Evolutionary conservation across 2,888 invertebrate genomes (phyloP).

Genomic region (Parapristionchus giblindavisi): DNA sequence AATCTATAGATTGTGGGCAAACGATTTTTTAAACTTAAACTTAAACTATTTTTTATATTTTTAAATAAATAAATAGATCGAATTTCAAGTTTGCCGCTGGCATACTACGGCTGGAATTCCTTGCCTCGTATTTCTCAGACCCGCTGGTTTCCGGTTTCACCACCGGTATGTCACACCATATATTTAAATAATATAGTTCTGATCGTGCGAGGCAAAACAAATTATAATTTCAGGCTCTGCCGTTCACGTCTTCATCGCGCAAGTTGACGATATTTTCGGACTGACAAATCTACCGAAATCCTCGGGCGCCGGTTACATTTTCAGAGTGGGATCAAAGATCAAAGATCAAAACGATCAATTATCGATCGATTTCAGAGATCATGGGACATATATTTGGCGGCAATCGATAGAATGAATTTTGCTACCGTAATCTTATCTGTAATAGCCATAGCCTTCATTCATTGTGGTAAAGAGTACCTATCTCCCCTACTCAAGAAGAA

Average conservation of each 20-base stretch:
- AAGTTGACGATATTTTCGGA: slow-evolving; percentile 71
- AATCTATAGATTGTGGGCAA: background rate
- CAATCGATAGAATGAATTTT: background rate
- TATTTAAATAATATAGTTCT: background rate
- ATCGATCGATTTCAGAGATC: slow-evolving; percentile 9
- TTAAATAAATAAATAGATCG: background rate
- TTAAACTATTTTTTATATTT: too few relatives aligned
- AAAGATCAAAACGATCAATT: background rate
- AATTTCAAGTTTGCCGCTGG: slow-evolving; percentile 79
- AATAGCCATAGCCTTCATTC: slow-evolving; percentile 39
- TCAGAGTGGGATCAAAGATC: slow-evolving; percentile 51
- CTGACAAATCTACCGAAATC: slow-evolving; percentile 67
- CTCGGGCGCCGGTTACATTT: slow-evolving; percentile 71
- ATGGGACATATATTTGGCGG: slow-evolving; percentile 5
- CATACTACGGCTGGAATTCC: slow-evolving; percentile 74
- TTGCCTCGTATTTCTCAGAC: slow-evolving; percentile 65
- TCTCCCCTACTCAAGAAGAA: slow-evolving; percentile 39
- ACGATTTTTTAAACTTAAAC: background rate
- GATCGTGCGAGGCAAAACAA: background rate
- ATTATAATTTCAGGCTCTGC: slow-evolving; percentile 66
- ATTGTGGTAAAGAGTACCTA: slow-evolving; percentile 43
- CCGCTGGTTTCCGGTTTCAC: slow-evolving; percentile 72
- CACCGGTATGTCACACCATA: slow-evolving; percentile 56
- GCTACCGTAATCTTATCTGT: slow-evolving; percentile 15
- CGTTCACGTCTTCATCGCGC: slow-evolving; percentile 72